Evolutionary conservation across 2,888 invertebrate species (phyloP), one percentile per base, ranked within the genome.

Genomic region (Myathropa florea): DNA sequence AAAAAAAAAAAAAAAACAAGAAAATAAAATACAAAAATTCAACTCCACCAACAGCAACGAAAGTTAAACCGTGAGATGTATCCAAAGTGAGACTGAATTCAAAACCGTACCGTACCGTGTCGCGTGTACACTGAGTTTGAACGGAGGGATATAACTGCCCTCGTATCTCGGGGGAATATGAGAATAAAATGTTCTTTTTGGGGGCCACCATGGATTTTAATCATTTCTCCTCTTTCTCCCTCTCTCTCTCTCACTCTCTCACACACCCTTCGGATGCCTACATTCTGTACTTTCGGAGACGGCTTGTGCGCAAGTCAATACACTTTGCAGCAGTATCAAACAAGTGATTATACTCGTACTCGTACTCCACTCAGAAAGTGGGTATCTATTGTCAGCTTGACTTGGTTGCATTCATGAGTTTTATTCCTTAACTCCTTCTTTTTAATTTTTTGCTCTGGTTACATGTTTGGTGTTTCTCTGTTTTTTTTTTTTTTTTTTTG

Each of bases 291-390:
- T 18, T 39, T 33, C 36, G 10, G 63, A 24, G 18, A 7, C 46
- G 18, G 23, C 10, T 61, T 60, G 78, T 86, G 86, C 86, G 86
- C 86, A 86, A 71, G 86, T 86, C 86, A 14, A 71, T 55, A 75
- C 73, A 46, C 61, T 83, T 78, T 86, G 86, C 82, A 86, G 72
- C 78, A 83, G 65, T 86, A 86, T 86, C 78, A 86, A 86, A 86
- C 85, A 86, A 86, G 85, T 86, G 85, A 86, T 86, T 82, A 61
- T 59, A 67, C 46, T 77, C 46, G 85, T 86, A 82, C 82, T 86
- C 78, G 57, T 59, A 67, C 46, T 77, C 46, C 46, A 46, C 46
- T 46, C 46, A 7, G 18, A 18, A 46, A 46, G 18, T 61, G 59
- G 46, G 57, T 68, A 79, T 64, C 30, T 53, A 55, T 73, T 14